phyloP scores from a whole-genome alignment of 2,113 vertebrate genomes.

The Marcusenius ussheri region DNA sequence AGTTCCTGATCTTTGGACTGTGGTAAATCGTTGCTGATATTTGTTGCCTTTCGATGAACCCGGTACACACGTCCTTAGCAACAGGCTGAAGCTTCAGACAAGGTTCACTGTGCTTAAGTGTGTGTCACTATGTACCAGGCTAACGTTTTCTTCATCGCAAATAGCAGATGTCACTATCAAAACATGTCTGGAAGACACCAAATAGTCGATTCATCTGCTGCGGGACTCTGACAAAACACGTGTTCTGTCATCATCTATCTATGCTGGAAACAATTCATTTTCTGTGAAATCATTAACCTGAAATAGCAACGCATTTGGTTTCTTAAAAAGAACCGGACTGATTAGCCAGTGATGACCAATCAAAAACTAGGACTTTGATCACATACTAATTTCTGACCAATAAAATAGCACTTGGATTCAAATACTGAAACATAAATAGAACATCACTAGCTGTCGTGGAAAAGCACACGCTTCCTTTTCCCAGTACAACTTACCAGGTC shows the following conservation, averaged over 20 bases:
- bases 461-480: background rate
- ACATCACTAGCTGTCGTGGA: background rate
- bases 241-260: background rate
- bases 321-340: background rate
- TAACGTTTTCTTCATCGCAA: background rate
- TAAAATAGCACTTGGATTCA: constrained; percentile 1
- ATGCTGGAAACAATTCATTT: background rate
- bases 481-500: background rate
- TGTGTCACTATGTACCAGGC: background rate
- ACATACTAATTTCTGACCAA: background rate
- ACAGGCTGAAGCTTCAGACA: background rate
- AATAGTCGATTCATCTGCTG: background rate
- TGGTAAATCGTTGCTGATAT: background rate
- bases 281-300: background rate
- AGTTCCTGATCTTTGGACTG: constrained; percentile 10
- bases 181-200: background rate
- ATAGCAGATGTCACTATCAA: background rate
- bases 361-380: background rate
- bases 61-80: background rate
- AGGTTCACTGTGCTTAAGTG: background rate
- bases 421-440: background rate
- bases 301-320: background rate
- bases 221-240: background rate
- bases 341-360: background rate
- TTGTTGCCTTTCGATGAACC: background rate